These are phyloP conservation scores for Cantharis rufa DNA, from an alignment of 2,888 invertebrate species.

Conservation along the genomic window DNA sequence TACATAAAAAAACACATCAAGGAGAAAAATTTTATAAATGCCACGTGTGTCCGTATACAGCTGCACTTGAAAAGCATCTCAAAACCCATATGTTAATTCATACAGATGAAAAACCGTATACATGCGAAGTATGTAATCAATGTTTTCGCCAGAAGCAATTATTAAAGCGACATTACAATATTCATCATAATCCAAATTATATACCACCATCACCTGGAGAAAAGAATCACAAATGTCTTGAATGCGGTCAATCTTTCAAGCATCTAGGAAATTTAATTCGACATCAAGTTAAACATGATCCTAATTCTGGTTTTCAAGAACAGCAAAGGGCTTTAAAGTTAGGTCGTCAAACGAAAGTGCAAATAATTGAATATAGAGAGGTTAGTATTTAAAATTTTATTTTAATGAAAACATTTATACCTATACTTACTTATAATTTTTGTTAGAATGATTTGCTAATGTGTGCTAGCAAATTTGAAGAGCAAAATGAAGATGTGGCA, in stretches of 20 bases:
- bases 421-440: neutral
- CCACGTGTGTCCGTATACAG: constrained; percentile 91
- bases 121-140: constrained; percentile 85
- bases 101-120: constrained; percentile 91
- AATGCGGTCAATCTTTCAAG: constrained; percentile 73
- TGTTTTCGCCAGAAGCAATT: constrained; percentile 89
- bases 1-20: constrained; percentile 85
- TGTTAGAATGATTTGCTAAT: constrained; percentile 56
- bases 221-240: constrained; percentile 87
- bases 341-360: constrained; percentile 77
- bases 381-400: constrained; percentile 20
- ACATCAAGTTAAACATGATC: constrained; percentile 90
- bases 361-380: constrained; percentile 63
- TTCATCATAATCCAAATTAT: constrained; percentile 91
- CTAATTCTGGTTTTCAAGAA: constrained; percentile 76
- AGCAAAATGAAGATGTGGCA: constrained; percentile 64
- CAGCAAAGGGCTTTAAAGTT: constrained; percentile 76
- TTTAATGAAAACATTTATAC: too few relatives aligned
- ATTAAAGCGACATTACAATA: constrained; percentile 85
- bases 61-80: constrained; percentile 87
- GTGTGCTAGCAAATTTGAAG: constrained; percentile 53
- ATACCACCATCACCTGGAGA: constrained; percentile 85
- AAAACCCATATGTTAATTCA: constrained; percentile 95
- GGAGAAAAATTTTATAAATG: constrained; percentile 97
- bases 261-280: constrained; percentile 92